A percentile compares a stretch with the other conserved stretches of the same genome.
These are phyloP conservation scores for Psittacara wagleri DNA, from an alignment of 2,113 vertebrate species.

Conservation along the genomic window DNA sequence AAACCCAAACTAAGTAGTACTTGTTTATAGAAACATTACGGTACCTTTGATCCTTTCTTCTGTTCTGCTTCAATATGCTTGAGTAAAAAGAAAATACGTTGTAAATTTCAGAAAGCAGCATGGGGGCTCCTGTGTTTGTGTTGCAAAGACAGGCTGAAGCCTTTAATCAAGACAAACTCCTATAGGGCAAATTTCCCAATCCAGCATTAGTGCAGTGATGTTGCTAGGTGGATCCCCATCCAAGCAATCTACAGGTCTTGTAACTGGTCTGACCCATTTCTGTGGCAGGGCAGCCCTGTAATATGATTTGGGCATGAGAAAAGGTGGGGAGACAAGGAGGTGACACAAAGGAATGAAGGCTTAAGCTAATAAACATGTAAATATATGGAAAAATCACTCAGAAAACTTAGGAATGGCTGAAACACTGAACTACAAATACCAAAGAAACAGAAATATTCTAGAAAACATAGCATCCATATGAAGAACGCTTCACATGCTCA, in stretches of 20 bases:
- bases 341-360: background rate
- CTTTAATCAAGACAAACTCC: constrained; percentile 73
- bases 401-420: background rate
- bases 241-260: background rate
- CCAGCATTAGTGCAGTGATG: constrained; percentile 23
- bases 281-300: background rate
- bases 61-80: constrained; percentile 68
- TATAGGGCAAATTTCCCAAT: constrained; percentile 70
- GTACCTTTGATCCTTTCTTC: constrained; percentile 74
- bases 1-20: constrained; percentile 67
- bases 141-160: constrained; percentile 67
- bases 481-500: background rate
- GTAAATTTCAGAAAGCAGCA: constrained; percentile 69
- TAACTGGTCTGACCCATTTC: background rate
- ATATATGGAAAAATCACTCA: background rate
- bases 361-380: background rate
- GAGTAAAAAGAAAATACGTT: constrained; percentile 65
- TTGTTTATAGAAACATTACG: constrained; percentile 73
- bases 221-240: constrained; percentile 57
- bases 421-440: background rate
- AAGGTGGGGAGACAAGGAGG: background rate
- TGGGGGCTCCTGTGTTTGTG: constrained; percentile 68
- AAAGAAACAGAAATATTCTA: background rate
- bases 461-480: background rate
- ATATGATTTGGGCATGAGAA: background rate